Evolutionary conservation across 2,888 invertebrate species (phyloP).

Genomic region (Ochropacha duplaris): DNA sequence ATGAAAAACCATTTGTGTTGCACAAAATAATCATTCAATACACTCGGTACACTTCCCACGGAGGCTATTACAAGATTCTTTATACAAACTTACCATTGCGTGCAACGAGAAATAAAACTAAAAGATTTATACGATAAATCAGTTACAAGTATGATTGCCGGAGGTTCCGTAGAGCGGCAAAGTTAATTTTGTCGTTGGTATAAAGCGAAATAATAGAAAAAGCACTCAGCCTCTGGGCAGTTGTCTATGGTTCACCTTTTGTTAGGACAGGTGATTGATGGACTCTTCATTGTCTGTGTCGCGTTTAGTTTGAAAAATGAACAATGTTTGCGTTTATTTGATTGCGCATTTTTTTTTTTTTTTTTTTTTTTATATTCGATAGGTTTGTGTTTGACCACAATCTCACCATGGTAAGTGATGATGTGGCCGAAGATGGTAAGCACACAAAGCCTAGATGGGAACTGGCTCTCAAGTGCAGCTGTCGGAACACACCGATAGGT

Average conservation of each 20-base stretch:
- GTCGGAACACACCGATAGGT: no score
- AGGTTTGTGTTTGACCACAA: no score
- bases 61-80: conserved; percentile 50
- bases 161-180: conserved; percentile 26
- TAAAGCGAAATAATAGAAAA: conserved; percentile 53
- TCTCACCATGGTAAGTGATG: no score
- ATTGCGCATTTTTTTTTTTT: no score
- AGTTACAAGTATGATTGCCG: conserved; percentile 5
- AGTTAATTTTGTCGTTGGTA: conserved; percentile 35
- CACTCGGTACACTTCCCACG: conserved; percentile 67
- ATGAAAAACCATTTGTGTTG: conserved; percentile 62
- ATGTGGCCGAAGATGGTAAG: no score
- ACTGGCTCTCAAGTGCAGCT: no score
- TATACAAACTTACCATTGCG: conserved; percentile 40
- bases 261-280: conserved; percentile 70
- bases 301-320: conserved; percentile 75
- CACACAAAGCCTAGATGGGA: no score
- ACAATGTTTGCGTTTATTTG: conserved; percentile 63
- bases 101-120: conserved; percentile 24
- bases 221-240: conserved; percentile 61
- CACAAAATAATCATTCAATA: conserved; percentile 64
- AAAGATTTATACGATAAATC: conserved; percentile 10
- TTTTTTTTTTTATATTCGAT: no score
- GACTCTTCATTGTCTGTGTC: conserved; percentile 63
- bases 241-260: conserved; percentile 69